phyloP scores from a whole-genome alignment of 2,113 vertebrate species.

The Gallinago paraguaiae region DNA sequence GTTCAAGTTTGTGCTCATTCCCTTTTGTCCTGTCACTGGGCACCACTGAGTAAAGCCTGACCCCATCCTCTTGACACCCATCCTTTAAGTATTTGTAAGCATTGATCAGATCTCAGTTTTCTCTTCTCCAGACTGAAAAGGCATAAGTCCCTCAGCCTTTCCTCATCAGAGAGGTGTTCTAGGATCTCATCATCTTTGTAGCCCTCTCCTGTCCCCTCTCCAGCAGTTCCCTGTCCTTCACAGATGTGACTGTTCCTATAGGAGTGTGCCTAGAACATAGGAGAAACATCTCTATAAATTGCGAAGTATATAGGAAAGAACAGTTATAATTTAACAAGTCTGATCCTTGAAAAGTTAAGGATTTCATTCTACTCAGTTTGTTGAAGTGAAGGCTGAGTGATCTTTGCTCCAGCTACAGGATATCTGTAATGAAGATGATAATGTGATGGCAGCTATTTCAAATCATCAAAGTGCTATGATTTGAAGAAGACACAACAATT shows the following conservation, averaged over 20 bases:
- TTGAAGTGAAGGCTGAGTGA: background rate
- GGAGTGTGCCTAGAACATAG: background rate
- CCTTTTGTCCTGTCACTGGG: too few relatives aligned
- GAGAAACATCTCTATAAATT: background rate
- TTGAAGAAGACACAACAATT: background rate
- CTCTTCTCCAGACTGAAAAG: too few relatives aligned
- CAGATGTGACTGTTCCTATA: background rate
- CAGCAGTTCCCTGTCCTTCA: too few relatives aligned
- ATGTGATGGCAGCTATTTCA: background rate
- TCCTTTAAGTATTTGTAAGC: too few relatives aligned
- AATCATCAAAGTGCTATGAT: background rate
- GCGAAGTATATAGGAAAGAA: background rate
- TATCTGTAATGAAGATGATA: background rate
- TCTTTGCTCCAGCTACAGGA: background rate
- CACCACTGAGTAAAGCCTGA: too few relatives aligned
- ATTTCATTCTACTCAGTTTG: background rate
- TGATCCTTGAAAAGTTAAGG: background rate
- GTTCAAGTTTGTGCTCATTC: too few relatives aligned
- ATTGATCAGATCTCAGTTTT: too few relatives aligned
- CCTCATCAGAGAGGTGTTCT: too few relatives aligned
- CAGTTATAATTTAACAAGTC: background rate
- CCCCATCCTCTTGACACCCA: too few relatives aligned
- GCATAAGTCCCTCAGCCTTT: too few relatives aligned
- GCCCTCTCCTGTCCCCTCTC: too few relatives aligned
- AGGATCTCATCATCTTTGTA: too few relatives aligned